Evolutionary conservation across 2,888 invertebrate genomes (phyloP), one percentile per base, ranked within the genome.

Genomic region (Marronus borbonicus): DNA sequence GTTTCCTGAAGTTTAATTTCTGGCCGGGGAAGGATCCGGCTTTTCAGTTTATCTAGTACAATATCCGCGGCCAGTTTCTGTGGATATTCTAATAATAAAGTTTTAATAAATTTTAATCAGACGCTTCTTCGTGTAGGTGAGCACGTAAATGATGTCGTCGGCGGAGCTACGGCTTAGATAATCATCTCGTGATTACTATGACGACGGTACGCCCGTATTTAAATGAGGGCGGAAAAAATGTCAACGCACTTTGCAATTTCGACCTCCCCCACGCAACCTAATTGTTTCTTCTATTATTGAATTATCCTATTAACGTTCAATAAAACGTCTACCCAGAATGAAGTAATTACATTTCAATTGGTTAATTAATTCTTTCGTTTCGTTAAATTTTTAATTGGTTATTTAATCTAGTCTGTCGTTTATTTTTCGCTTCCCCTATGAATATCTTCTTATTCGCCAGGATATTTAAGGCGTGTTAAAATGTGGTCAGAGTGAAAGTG

Each of bases 341-440:
- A 86, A 85, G 85, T 86, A 87, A 87, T 87, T 86, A 84, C 84
- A 83, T 84, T 85, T 84, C 85, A 88, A 88, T 88, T 87, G 87
- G 85, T 84, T 86, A 86, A 88, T 87, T 86, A 85, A 84, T 84
- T 84, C 86, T 85, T 60, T 85, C 85, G 87, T 86, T 86, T 83
- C 85, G 87, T 87, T 86, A 86, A 80, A 81, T 80, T 76, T 81
- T 81, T 82, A 83, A 83, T 82, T 80, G 81, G 78, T 72, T 80
- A 78, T 72, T 81, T 81, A 82, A 80, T 81, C 80, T 78, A 44
- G 80, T 80, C 80, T 77, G 36, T 36, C 49, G 66, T 60, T 8
- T 49, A 50, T 62, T 77, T 49, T 44, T 49, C 49, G 31, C 39
- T 79, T 81, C 76, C 55, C 77, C 58, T 74, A 76, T 58, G 55